Percentiles rank a stretch among this genome's conserved stretches.
phyloP scores from a whole-genome alignment of 2,797 vertebrate species.

The Cryptoblepharus egeriae region DNA sequence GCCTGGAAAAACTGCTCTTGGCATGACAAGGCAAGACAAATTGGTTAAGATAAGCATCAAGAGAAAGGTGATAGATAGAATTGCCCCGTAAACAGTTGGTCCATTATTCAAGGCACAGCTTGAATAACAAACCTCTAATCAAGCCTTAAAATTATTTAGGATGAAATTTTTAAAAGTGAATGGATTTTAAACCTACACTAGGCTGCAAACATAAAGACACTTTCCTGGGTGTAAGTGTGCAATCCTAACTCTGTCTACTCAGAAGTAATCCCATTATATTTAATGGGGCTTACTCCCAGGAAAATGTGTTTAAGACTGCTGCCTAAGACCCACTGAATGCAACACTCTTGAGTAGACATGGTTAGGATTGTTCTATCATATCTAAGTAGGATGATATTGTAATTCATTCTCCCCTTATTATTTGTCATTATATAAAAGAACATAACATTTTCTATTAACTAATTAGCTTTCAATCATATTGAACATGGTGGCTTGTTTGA shows the following conservation, averaged over 20 bases:
- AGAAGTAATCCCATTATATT: too few species aligned
- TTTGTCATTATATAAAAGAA: background rate
- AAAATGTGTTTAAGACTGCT: too few species aligned
- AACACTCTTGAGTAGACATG: too few species aligned
- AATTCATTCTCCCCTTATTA: too few species aligned
- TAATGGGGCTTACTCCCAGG: too few species aligned
- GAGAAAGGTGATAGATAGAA: conserved; percentile 76
- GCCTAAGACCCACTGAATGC: too few species aligned
- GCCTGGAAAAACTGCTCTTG: conserved; percentile 70
- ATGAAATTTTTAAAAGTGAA: conserved; percentile 60
- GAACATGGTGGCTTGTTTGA: background rate
- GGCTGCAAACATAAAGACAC: too few species aligned
- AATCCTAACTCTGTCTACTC: too few species aligned
- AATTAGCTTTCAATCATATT: background rate
- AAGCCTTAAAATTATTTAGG: conserved; percentile 59
- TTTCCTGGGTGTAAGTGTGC: too few species aligned
- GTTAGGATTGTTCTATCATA: too few species aligned
- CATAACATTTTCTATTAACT: background rate
- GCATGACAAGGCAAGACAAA: conserved; percentile 75
- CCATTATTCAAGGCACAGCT: conserved; percentile 74
- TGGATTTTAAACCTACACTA: conserved; percentile 21
- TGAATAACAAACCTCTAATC: conserved; percentile 65
- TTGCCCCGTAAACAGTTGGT: conserved; percentile 71
- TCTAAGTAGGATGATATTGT: background rate
- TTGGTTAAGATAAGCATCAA: conserved; percentile 76